These are phyloP conservation scores for Caenorhabditis sp. DNA, from an alignment of 2,888 invertebrate genomes.

Conservation along the genomic window DNA sequence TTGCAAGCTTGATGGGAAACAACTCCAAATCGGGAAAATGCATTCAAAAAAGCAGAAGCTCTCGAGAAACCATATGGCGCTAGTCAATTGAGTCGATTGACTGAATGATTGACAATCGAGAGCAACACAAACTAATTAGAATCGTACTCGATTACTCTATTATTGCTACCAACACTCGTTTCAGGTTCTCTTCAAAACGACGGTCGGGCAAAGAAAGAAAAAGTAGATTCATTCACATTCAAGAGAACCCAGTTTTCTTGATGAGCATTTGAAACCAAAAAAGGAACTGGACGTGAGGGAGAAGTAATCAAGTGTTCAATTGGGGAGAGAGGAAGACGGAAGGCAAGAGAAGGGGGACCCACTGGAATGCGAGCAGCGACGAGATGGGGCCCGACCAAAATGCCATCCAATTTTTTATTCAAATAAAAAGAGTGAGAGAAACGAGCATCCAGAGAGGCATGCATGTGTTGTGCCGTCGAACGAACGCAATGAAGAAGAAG, in stretches of 20 bases:
- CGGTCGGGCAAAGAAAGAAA: neutral
- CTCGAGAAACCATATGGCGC: too few species aligned
- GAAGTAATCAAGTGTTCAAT: constrained; percentile 31
- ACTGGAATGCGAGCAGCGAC: constrained; percentile 33
- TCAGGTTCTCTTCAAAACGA: constrained; percentile 3
- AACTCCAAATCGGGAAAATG: neutral
- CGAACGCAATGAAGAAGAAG: constrained; percentile 12
- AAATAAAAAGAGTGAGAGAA: constrained; percentile 40
- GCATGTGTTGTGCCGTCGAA: constrained; percentile 35
- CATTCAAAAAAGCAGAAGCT: neutral
- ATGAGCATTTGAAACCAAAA: neutral
- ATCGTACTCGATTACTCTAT: constrained; percentile 7
- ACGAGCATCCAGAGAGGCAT: constrained; percentile 24
- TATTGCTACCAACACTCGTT: neutral
- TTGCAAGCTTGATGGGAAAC: constrained; percentile 30
- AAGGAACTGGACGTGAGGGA: neutral
- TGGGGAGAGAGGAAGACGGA: neutral
- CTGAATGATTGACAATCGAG: constrained; percentile 28
- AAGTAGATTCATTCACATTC: constrained; percentile 3
- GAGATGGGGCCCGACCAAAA: constrained; percentile 31
- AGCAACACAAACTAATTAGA: constrained; percentile 24
- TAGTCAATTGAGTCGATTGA: too few species aligned
- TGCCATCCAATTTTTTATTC: constrained; percentile 57
- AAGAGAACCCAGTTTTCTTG: neutral
- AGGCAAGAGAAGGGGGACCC: neutral